A percentile compares a stretch with the other conserved stretches of the same genome.
Conservation (phyloP, 2,888 invertebrate genomes). For the Perizoma affinitatum region DNA sequence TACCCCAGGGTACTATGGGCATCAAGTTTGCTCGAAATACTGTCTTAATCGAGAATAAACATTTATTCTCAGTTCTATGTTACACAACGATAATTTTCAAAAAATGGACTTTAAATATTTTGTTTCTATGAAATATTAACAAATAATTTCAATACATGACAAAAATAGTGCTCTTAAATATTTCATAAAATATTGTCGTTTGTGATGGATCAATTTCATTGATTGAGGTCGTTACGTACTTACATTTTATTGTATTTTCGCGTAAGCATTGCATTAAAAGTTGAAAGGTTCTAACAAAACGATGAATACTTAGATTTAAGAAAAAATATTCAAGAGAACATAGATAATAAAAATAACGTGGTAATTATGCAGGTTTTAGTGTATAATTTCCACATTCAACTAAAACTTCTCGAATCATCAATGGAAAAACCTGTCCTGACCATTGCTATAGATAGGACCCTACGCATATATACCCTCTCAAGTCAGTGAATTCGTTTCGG, state of each 20-base stretch:
- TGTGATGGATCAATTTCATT: slow-evolving; percentile 43
- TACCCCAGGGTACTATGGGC: too few relatives aligned
- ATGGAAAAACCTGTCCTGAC: too few relatives aligned
- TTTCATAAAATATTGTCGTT: slow-evolving; percentile 68
- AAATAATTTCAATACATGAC: slow-evolving; percentile 47
- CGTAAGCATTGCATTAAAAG: slow-evolving; percentile 12
- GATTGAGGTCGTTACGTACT: slow-evolving; percentile 14
- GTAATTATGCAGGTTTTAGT: neutral
- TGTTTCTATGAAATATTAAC: slow-evolving; percentile 9
- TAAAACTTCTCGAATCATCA: too few relatives aligned
- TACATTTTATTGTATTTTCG: slow-evolving; percentile 2
- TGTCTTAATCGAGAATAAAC: neutral
- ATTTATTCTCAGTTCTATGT: slow-evolving; percentile 2
- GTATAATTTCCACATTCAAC: too few relatives aligned
- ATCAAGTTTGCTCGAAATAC: too few relatives aligned
- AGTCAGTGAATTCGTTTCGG: neutral
- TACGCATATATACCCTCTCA: too few relatives aligned
- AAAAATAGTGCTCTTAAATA: slow-evolving; percentile 68
- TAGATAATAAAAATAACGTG: neutral
- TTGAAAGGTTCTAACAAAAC: neutral
- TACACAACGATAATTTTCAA: slow-evolving; percentile 18
- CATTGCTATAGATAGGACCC: too few relatives aligned
- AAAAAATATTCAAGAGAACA: neutral
- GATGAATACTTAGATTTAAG: slow-evolving; percentile 8
- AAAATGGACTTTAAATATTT: slow-evolving; percentile 22